Base-by-base conservation (phyloP, 1,140 invertebrate genomes). In the Batillaria attramentaria region DNA sequence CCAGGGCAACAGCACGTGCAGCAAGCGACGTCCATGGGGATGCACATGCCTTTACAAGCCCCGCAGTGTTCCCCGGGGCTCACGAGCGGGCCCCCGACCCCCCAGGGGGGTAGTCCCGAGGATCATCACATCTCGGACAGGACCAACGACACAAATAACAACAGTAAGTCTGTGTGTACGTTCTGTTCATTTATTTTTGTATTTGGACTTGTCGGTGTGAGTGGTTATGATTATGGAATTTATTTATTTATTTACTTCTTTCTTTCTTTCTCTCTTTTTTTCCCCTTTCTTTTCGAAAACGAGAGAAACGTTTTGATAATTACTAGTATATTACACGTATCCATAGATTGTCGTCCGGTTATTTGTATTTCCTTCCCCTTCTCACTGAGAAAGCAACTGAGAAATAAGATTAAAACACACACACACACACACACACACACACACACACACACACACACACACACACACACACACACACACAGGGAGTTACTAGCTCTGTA, bases 91-190 rank as follows among this genome's bases (percentile, higher is more conserved):
- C 54, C 73, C 37, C 73, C 73, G 5, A 75, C 73, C 35, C 73
- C 73, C 28, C 73, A 75, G 73, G 73, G 57, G 16, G 73, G 73
- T 1, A 75, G 73, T 42, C 73, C 73, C 2, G 73, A 75, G 73
- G 73, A 75, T 16, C 73, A 62, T 18, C 73, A 75, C 73, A 42
- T 75, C 16, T 33, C 54, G 10, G 73, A 75, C 35, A 33, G 57
- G 18, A 42, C 28, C 54, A 42, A 75, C 50, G 37, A 54, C 50
- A 54, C 28, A 43, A 73, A 60, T 33, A 72, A 72, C 72, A 75
- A 65, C 57, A 57, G 68, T 18, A 39, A 70, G 3, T 42, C 39
- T 70, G 68, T 46, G 68, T 70, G 50, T 50, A 10, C 46, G 10
- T 24, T 50, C 46, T 60, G 24, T 60, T 24, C 46, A 50, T 8